These are phyloP conservation scores for Dipodomys merriami DNA, from an alignment of 2,113 vertebrate genomes.

Conservation along the genomic window DNA sequence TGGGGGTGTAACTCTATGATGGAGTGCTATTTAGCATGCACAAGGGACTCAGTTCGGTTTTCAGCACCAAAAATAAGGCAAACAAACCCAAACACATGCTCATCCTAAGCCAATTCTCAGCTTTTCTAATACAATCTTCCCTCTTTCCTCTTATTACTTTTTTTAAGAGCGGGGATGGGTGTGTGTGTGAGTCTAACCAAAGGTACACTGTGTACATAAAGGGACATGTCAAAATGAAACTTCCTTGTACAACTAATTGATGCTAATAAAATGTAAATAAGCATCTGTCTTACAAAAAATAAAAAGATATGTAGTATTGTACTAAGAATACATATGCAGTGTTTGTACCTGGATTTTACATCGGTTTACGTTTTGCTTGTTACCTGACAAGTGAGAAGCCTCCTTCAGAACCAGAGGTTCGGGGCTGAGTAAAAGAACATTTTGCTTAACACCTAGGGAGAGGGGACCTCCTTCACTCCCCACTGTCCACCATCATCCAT, in stretches of 20 bases:
- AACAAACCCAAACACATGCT: background rate
- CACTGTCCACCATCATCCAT: background rate
- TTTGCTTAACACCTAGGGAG: background rate
- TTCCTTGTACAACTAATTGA: no score
- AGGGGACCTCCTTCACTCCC: background rate
- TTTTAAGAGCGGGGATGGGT: background rate
- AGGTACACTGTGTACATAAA: no score
- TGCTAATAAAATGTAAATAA: no score
- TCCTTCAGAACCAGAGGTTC: background rate
- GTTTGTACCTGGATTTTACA: background rate
- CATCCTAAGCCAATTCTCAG: background rate
- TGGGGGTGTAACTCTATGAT: background rate
- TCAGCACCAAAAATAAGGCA: background rate
- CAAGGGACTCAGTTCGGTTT: background rate
- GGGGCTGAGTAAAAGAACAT: background rate
- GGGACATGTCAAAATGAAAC: no score
- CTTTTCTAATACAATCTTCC: background rate
- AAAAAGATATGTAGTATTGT: background rate
- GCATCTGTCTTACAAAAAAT: background rate
- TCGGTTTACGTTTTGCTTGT: background rate
- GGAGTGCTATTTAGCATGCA: background rate
- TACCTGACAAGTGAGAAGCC: background rate
- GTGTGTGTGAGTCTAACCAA: no score
- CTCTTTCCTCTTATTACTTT: background rate
- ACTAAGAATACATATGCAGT: background rate